Evolutionary conservation across 1,140 invertebrate species (phyloP).

Genomic region (Diachasma alloeum): DNA sequence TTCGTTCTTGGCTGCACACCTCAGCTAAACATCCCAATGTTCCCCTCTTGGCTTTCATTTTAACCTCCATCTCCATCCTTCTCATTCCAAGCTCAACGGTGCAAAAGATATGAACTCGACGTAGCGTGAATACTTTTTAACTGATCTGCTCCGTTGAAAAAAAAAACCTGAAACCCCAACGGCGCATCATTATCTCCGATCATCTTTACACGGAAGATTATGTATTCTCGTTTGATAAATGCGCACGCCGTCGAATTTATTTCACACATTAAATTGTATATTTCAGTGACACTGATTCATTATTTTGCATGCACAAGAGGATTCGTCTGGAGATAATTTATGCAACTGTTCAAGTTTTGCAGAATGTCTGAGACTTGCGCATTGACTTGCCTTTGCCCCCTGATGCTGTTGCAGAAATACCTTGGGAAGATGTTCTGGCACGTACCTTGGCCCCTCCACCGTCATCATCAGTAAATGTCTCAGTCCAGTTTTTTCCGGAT

Average conservation of each 20-base stretch:
- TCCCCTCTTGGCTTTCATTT: background rate
- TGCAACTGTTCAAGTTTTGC: background rate
- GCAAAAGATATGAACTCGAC: conserved; percentile 58
- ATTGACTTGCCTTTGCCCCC: background rate
- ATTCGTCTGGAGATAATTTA: background rate
- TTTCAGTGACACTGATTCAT: conserved; percentile 2
- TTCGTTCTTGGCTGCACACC: background rate
- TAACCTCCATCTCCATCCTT: conserved; percentile 36
- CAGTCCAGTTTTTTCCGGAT: conserved; percentile 5
- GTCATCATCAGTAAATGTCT: conserved; percentile 8
- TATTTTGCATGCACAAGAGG: background rate
- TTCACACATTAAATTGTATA: conserved; percentile 8
- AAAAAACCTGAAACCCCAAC: conserved; percentile 15
- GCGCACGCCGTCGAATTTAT: background rate
- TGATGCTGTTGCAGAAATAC: conserved; percentile 3
- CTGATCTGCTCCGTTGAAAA: conserved; percentile 34
- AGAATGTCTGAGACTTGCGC: background rate
- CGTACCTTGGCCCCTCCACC: conserved; percentile 11
- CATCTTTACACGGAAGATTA: background rate
- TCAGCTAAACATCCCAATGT: background rate
- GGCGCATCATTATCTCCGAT: conserved; percentile 24
- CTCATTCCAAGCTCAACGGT: conserved; percentile 50
- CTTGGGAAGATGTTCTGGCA: conserved; percentile 18
- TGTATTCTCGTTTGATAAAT: conserved; percentile 3
- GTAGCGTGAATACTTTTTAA: conserved; percentile 35